These are phyloP conservation scores for Empidonax traillii DNA, from an alignment of 2,113 vertebrate genomes.

Conservation along the genomic window DNA sequence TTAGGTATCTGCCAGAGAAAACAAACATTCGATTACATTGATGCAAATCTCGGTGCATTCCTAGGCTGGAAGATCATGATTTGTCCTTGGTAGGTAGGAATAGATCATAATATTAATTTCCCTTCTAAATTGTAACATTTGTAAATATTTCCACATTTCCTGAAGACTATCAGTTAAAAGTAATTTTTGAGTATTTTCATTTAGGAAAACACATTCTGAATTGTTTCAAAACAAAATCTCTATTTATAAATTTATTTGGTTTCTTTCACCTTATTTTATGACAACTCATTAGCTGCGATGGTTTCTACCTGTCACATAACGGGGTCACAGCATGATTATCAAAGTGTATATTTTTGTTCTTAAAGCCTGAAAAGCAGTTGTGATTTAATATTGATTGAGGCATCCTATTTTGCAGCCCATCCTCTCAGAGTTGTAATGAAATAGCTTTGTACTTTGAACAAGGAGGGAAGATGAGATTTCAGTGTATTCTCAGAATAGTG, in stretches of 20 bases:
- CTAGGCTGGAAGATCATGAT: not conserved
- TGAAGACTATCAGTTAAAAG: not conserved
- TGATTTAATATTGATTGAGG: constrained; percentile 47
- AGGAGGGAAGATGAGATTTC: constrained; percentile 3
- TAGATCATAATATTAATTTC: not conserved
- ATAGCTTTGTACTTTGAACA: not conserved
- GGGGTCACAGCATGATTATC: constrained; percentile 15
- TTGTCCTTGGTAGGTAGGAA: not conserved
- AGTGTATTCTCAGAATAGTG: not conserved
- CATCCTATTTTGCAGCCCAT: constrained; percentile 13
- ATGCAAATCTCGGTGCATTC: not conserved
- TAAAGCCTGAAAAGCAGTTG: not conserved
- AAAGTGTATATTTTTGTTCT: constrained; percentile 30
- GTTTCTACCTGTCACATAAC: constrained; percentile 34
- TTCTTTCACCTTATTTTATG: not conserved
- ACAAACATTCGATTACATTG: not conserved
- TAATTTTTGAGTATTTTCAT: not conserved
- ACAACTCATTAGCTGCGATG: not conserved
- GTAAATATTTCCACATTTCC: not conserved
- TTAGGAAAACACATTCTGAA: not conserved
- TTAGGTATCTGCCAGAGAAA: not conserved
- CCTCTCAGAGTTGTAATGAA: constrained; percentile 1
- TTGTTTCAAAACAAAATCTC: not conserved
- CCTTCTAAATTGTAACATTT: not conserved
- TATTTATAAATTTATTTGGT: not conserved